Conservation (phyloP, 30 jellyfish, hydroid and myxozoan genomes). For the Aurelia coerulea region DNA sequence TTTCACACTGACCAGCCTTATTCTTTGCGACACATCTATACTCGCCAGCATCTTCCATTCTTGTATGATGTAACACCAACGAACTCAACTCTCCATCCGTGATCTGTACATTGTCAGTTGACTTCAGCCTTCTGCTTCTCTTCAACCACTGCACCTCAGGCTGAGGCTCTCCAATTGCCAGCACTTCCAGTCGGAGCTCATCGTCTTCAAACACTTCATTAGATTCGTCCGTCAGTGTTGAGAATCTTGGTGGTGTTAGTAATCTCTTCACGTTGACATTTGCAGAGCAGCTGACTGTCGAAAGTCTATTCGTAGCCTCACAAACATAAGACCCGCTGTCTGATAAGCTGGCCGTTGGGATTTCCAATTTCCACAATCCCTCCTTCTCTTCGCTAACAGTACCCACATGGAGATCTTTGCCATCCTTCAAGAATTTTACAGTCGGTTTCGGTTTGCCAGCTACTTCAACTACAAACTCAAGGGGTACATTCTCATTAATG, state of each 20-base stretch:
- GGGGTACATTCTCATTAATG: constrained; percentile 62
- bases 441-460: constrained; percentile 85
- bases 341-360: constrained; percentile 33
- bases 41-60: constrained; percentile 79
- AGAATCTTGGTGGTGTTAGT: constrained; percentile 82
- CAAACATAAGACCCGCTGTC: constrained; percentile 78
- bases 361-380: constrained; percentile 51
- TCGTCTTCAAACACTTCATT: constrained; percentile 70
- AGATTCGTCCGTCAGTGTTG: constrained; percentile 70
- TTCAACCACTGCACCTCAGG: constrained; percentile 87
- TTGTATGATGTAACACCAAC: constrained; percentile 68
- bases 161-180: constrained; percentile 84
- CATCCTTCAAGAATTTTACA: constrained; percentile 78
- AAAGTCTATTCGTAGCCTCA: constrained; percentile 70
- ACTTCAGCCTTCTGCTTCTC: constrained; percentile 46
- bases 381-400: constrained; percentile 32
- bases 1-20: constrained; percentile 80
- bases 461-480: constrained; percentile 52
- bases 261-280: constrained; percentile 47
- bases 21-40: constrained; percentile 87
- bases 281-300: constrained; percentile 56
- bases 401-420: constrained; percentile 64
- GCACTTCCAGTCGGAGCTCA: constrained; percentile 78
- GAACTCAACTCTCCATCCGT: constrained; percentile 73
- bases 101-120: constrained; percentile 60